phyloP scores from a whole-genome alignment of 2,113 vertebrate genomes.

The Amazona vittata region DNA sequence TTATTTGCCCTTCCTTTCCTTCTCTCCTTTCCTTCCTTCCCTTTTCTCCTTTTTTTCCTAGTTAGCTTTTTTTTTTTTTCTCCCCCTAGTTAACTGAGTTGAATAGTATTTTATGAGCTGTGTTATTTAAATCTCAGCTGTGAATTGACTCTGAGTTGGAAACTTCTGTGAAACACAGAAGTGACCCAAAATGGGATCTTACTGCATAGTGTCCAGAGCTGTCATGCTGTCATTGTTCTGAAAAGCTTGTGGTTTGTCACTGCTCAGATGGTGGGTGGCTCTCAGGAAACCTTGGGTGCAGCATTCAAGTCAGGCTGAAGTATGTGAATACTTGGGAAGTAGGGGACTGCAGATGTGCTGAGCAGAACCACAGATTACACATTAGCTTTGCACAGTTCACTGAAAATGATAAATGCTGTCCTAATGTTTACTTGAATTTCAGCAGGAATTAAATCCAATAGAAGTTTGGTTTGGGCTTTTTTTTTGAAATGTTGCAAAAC shows the following conservation, averaged over 20 bases:
- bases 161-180: neutral
- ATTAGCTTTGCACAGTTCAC: neutral
- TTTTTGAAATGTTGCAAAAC: neutral
- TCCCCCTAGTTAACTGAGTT: neutral
- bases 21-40: neutral
- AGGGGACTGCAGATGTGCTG: fast-evolving
- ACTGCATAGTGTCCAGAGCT: neutral
- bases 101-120: neutral
- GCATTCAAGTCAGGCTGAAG: neutral
- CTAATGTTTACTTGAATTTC: neutral
- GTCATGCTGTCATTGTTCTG: neutral
- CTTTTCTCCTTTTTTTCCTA: neutral
- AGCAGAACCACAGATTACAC: neutral
- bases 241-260: neutral
- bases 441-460: neutral
- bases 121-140: neutral
- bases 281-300: neutral
- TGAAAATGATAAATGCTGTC: neutral
- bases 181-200: neutral
- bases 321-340: neutral
- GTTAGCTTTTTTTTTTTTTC: neutral
- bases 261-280: neutral
- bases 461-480: neutral
- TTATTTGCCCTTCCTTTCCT: neutral
- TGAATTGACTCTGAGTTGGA: neutral